These are phyloP conservation scores for Caerostris extrusa DNA, from an alignment of 1,140 invertebrate genomes.

Conservation along the genomic window DNA sequence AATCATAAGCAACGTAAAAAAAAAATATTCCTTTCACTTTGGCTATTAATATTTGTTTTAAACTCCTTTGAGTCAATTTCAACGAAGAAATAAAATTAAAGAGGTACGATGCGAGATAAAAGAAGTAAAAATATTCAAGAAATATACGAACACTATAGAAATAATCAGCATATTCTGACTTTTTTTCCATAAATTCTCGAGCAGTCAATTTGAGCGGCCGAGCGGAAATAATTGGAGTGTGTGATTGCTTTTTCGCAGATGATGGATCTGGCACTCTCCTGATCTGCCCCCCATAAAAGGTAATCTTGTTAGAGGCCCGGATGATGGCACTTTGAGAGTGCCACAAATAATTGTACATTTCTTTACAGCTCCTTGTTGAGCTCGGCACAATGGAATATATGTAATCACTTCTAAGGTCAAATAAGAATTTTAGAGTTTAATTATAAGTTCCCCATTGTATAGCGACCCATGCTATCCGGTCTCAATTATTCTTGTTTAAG, in stretches of 20 bases:
- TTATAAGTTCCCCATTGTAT: not conserved
- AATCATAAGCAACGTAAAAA: too few species aligned
- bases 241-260: slow-evolving; percentile 22
- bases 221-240: slow-evolving; percentile 28
- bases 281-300: not conserved
- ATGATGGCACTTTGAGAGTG: not conserved
- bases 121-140: not conserved
- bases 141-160: not conserved
- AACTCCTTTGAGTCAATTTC: too few species aligned
- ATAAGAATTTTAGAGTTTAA: not conserved
- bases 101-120: too few species aligned
- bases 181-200: too few species aligned
- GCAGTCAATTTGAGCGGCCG: not conserved
- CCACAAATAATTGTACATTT: not conserved
- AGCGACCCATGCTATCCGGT: not conserved
- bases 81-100: too few species aligned
- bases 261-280: not conserved
- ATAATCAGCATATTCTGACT: too few species aligned
- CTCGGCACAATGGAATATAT: not conserved
- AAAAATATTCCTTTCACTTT: too few species aligned
- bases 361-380: not conserved
- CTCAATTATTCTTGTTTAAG: not conserved
- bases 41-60: too few species aligned
- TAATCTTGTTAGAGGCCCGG: not conserved
- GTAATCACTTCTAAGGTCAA: not conserved